Conservation (phyloP, 1,140 invertebrate genomes). For the Gonatopus flavifemur region DNA sequence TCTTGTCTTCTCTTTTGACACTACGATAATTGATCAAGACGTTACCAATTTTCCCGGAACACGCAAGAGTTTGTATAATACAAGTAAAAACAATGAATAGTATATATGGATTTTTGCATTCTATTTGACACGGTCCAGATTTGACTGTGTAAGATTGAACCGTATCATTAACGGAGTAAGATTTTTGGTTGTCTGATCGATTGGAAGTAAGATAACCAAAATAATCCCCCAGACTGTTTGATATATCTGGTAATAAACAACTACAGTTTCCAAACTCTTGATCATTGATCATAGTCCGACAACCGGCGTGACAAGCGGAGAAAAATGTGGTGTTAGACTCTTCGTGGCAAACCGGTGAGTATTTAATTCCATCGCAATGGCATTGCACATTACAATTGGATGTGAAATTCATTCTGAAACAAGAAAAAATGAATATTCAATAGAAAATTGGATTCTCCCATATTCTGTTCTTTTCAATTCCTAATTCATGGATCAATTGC, state of each 20-base stretch:
- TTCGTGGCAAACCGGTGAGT: constrained; percentile 63
- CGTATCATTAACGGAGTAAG: no score
- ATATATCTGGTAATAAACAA: constrained; percentile 25
- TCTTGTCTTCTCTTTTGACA: constrained; percentile 65
- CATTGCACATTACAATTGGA: constrained; percentile 60
- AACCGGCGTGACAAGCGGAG: constrained; percentile 68
- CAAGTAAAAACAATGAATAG: constrained; percentile 57
- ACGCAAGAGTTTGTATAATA: constrained; percentile 60
- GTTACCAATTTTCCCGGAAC: constrained; percentile 65
- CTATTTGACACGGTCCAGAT: constrained; percentile 59
- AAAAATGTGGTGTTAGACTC: constrained; percentile 61
- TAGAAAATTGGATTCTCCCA: constrained; percentile 3
- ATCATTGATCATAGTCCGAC: constrained; percentile 43
- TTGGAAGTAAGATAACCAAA: constrained; percentile 1
- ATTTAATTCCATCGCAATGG: constrained; percentile 59
- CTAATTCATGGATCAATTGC: no score
- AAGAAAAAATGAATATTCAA: not conserved
- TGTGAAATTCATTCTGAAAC: constrained; percentile 59
- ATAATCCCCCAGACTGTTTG: not conserved
- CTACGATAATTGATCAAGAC: constrained; percentile 65
- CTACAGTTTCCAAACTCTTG: constrained; percentile 48
- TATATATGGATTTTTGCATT: constrained; percentile 56
- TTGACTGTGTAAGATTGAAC: constrained; percentile 41
- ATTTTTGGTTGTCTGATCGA: no score
- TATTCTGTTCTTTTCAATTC: no score